Conservation (phyloP, 1,140 invertebrate genomes). For the Platyscapa corneri region DNA sequence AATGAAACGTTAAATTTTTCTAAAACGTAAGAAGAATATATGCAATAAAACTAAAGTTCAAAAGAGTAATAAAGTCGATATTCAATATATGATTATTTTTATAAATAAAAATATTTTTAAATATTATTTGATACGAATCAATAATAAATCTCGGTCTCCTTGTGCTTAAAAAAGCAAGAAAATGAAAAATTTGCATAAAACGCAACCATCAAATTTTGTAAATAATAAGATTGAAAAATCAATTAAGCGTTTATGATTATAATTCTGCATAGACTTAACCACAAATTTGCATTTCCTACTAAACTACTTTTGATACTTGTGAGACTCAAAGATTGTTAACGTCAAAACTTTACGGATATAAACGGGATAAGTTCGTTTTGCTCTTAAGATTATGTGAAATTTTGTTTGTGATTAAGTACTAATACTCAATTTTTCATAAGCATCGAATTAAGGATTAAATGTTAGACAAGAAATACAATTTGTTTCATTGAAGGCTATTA, state of each 20-base stretch:
- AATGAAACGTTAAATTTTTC: too few species aligned
- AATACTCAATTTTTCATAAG: neutral
- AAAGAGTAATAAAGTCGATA: too few species aligned
- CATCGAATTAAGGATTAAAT: neutral
- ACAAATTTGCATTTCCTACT: neutral
- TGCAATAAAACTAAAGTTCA: too few species aligned
- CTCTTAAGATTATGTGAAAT: neutral
- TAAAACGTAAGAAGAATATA: too few species aligned
- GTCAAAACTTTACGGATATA: neutral
- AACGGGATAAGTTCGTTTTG: neutral
- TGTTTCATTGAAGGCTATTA: neutral
- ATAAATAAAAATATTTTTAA: too few species aligned
- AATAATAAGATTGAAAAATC: neutral
- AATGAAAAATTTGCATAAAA: neutral
- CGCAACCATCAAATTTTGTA: neutral
- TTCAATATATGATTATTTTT: too few species aligned
- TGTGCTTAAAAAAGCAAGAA: neutral
- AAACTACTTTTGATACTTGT: neutral
- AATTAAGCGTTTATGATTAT: neutral
- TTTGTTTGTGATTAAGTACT: neutral
- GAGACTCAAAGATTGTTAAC: neutral
- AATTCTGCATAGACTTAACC: neutral
- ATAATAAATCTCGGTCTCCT: too few species aligned
- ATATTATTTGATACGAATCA: too few species aligned
- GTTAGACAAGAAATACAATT: neutral